Evolutionary conservation across 2,113 vertebrate species (phyloP).

Genomic region (Pandion haliaetus): DNA sequence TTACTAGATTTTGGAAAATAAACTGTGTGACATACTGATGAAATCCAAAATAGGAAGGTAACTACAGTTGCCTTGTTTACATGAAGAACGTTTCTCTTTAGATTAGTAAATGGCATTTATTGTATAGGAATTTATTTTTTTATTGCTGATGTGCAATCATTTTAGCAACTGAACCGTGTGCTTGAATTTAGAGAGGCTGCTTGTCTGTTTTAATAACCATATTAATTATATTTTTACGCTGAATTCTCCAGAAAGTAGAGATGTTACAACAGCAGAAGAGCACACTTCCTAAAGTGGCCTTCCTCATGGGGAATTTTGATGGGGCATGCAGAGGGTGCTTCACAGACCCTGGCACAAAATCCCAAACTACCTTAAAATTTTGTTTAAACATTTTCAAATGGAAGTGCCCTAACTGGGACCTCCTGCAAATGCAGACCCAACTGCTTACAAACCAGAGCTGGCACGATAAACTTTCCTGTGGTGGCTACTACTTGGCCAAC

Average conservation of each 20-base stretch:
- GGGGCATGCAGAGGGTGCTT: not conserved
- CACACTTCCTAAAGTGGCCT: not conserved
- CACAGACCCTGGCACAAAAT: not conserved
- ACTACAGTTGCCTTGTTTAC: not conserved
- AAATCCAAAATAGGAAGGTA: slow-evolving; percentile 18
- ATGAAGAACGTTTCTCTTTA: not conserved
- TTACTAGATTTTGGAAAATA: slow-evolving; percentile 38
- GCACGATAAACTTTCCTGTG: not conserved
- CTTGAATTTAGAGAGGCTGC: not conserved
- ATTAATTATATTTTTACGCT: not conserved
- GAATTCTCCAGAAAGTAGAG: not conserved
- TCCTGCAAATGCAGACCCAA: not conserved
- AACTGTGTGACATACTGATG: not conserved
- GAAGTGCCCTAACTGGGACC: not conserved
- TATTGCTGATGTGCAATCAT: not conserved
- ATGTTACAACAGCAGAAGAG: not conserved
- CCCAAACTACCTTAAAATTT: not conserved
- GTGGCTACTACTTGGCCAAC: not conserved
- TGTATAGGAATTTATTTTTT: not conserved
- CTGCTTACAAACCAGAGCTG: not conserved
- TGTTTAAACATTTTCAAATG: not conserved
- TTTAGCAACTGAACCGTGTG: not conserved
- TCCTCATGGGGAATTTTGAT: not conserved
- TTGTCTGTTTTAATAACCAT: not conserved
- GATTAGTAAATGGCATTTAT: not conserved